Evolutionary conservation across 1,140 invertebrate genomes (phyloP), one percentile per base, ranked within the genome.

Genomic region (Ceratina calcarata): DNA sequence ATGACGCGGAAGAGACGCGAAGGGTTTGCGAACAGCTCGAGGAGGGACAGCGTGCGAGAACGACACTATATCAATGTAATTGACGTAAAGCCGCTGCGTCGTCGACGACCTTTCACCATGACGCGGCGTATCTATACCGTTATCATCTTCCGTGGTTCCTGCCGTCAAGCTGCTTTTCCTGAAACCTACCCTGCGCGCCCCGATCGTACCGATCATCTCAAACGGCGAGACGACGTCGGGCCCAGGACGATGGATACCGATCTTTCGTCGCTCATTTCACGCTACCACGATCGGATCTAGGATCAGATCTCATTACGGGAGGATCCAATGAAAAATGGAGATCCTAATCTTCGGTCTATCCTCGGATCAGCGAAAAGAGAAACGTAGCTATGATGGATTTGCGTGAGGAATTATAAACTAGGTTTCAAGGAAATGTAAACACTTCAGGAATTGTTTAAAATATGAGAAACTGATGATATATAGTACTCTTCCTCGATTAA

Each of bases 1-100:
- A 66, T n/a, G 62, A 51, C 77, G 69, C 66, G 27, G 64, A 16
- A 55, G 66, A 57, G 55, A 57, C 55, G n/a, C 55, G 55, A 27
- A 15, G 61, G 57, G 69, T 49, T 66, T 62, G 51, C 18, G 66
- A 49, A 57, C 7, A 62, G 79, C 66, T 78, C 67, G 55, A 84
- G 75, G 60, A 81, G 62, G 70, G 68, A 67, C 58, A 65, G 45
- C 18, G 77, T 55, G 51, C 49, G 53, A 53, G 32, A 73, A 32
- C 71, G 78, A 83, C 82, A 87, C 82, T 85, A 86, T 87, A 87
- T 88, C 87, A 88, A 87, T 87, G 85, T 88, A 88, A 88, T 87
- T 88, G 87, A 87, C 86, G 85, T 88, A 86, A 88, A 88, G 65
- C 86, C 76, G 71, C 62, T 77, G 20, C 74, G 64, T 85, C 70